Base-by-base conservation (phyloP, 2,797 vertebrate genomes). In the Danio aesculapii region DNA sequence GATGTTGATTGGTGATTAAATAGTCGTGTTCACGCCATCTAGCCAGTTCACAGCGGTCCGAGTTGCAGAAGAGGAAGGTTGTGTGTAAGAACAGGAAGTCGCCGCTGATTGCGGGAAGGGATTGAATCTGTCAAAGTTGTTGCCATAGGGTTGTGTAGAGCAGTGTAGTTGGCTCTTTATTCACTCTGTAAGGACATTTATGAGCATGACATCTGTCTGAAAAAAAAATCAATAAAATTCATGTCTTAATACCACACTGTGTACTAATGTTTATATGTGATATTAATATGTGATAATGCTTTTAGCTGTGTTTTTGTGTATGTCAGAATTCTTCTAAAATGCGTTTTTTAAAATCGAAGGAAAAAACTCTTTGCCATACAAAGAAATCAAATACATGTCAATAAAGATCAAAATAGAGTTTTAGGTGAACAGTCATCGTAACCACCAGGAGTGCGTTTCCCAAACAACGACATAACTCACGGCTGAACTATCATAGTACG, bases 201-300 rank as follows among this genome's bases (percentile, higher is more conserved):
- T 87, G 72, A 88, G 87, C 87, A 88, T 88, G 87, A 85, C 71
- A 74, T 85, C 80, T 83, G 81, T 88, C 84, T 87, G 83, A 84
- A 84, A 83, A 80, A 78, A 52, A 73, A 81, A 85, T 84, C 57
- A 88, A 88, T 88, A 88, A 88, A 87, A 67, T 86, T 49, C 81
- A 74, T 83, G 85, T 88, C 82, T 87, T 88, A 81, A 83, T 83
- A 82, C 82, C 83, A 84, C 55, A 53, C 57, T 57, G 64, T 85
- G 52, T 70, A 50, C 30, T 55, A 49, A 8, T 82, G 6, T 6
- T 9, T 53, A 53, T 52, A 39, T 14, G 17, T 68, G 41, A 73
- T 44, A n/a, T 49, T 61, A n/a, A n/a, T n/a, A n/a, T n/a, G n/a
- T 39, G 6, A 19, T 47, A 6, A 44, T 79, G 14, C n/a, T 59